Base-by-base conservation (phyloP, 2,888 invertebrate genomes). In the Ypsolopha scabrella region DNA sequence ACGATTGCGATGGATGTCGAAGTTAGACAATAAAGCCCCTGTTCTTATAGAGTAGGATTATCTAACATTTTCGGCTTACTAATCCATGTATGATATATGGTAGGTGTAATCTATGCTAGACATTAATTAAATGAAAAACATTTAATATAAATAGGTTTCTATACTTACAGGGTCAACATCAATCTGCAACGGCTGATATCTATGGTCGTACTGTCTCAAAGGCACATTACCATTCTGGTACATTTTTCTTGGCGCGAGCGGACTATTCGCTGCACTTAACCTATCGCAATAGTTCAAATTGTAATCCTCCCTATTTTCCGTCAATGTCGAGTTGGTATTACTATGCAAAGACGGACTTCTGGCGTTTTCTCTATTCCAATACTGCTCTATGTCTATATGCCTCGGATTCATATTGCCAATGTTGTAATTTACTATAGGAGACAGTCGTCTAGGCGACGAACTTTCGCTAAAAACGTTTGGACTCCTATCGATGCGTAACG, bases 101-200 rank as follows among this genome's bases (percentile, higher is more conserved):
- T 24, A 24, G 24, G 4, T 24, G 2, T 24, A 24, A 24, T 24
- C 24, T 24, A 24, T 4, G 24, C 2, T 24, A 24, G 2, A 2
- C 2, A 24, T 24, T 24, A 24, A 24, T 24, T 24, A 24, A 24
- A 4, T 24, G 2, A 24, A 24, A 24, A 24, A 3, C 2, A 24
- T 24, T 2, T 24, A 24, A 24, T 24, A 4, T 2, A 24, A 24
- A 24, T 24, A 24, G 4, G 24, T 24, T 24, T 24, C 24, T 24
- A 57, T 67, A 88, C 88, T 87, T 86, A 93, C 93, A 65, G 91
- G 89, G 78, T 93, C 92, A 54, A 93, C 89, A 64, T 92, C 89
- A 54, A 93, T 86, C 55, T 88, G 83, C 58, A 93, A 81, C 33
- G 90, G 90, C 51, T 76, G 71, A 70, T 88, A 79, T 65, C 75